Evolutionary conservation across 2,797 vertebrate species (phyloP), one percentile per base, ranked within the genome.

Genomic region (Enteromius fasciolatus): DNA sequence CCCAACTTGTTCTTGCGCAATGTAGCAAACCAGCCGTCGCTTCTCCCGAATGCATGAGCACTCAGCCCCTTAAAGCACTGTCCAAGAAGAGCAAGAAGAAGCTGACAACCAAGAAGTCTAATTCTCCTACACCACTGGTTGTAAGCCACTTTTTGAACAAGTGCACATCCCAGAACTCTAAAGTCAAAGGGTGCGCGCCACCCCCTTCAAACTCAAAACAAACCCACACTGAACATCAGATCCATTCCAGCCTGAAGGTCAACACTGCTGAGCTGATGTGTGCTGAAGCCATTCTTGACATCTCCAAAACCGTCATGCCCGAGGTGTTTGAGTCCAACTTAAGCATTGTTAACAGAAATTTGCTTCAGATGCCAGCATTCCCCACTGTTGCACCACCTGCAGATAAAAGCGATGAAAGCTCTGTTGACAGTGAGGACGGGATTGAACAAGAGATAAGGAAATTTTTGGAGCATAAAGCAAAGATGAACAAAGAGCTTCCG

Each of bases 241-340:
- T 84, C 17, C 81, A 89, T 44, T 63, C 87, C 31, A 88, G 87
- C 33, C 86, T 94, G 25, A 95, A 95, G 59, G 96, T 92, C 0
- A 98, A 97, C 82, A 95, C 97, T 1, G 94, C 97, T 0, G 98
- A 99, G 86, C 94, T 99, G 48, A 96, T 99, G 97, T 98, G 98
- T 15, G 97, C 98, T 0, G 97, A 99, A 91, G 98, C 98, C 1
- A 99, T 99, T 89, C 93, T 99, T 83, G 98, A 99, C 93, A 99
- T 99, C 89, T 99, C 98, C 44, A 98, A 99, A 90, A 93, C 97
- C 0, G 96, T 99, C 67, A 95, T 98, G 94, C 97, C 98, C 0
- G 92, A 83, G 41, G 90, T 92, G 4, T 91, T 92, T 84, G 93
- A 92, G 80, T 92, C 90, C 3, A 80, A 87, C 0, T 67, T 90